A percentile compares a stretch with the other conserved stretches of the same genome.
Evolutionary conservation across 2,888 invertebrate species (phyloP).

Genomic region (Lasioglossum villosulum): DNA sequence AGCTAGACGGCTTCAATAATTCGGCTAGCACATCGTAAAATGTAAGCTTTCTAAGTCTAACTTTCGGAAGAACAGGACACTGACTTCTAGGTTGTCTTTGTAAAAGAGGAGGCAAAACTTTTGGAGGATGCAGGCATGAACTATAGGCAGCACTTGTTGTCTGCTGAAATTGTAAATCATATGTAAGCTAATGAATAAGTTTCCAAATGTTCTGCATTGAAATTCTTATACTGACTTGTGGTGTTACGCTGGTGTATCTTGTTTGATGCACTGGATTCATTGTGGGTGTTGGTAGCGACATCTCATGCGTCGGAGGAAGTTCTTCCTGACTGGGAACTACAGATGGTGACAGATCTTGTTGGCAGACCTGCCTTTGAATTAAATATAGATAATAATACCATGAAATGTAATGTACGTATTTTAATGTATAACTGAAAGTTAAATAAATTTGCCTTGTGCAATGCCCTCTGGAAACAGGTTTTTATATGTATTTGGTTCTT

Average conservation of each 20-base stretch:
- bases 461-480: too few species aligned
- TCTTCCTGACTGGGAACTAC: conserved; percentile 78
- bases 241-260: conserved; percentile 79
- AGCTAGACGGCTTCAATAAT: conserved; percentile 94
- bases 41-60: conserved; percentile 94
- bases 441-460: conserved; percentile 58
- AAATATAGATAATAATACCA: conserved; percentile 13
- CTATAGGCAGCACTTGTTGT: conserved; percentile 73
- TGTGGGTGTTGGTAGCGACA: conserved; percentile 80
- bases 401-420: not conserved
- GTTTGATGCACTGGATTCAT: conserved; percentile 78
- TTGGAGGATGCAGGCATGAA: conserved; percentile 78
- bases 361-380: conserved; percentile 79
- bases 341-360: conserved; percentile 78
- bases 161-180: conserved; percentile 55
- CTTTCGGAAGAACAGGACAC: conserved; percentile 96
- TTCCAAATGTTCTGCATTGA: not conserved
- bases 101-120: conserved; percentile 76
- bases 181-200: not conserved
- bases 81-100: conserved; percentile 79
- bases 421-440: not conserved
- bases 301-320: conserved; percentile 82
- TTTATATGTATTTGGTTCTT: too few species aligned
- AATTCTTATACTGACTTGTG: conserved; percentile 73
- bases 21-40: conserved; percentile 96